These are phyloP conservation scores for Drosophila lowei DNA, from an alignment of 1,140 invertebrate species.

Conservation along the genomic window DNA sequence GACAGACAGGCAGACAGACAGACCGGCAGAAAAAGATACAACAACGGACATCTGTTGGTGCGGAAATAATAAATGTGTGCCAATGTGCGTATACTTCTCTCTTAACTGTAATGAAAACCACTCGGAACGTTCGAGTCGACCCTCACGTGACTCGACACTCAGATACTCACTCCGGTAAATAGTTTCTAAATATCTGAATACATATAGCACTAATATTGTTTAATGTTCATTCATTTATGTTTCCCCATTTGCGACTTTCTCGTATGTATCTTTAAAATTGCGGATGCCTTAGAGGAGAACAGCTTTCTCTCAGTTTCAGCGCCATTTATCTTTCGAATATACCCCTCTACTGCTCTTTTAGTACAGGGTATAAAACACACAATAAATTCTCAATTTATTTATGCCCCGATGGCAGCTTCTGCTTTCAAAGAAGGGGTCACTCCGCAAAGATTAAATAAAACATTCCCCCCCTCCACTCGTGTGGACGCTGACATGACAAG, in stretches of 20 bases:
- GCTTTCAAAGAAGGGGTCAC: neutral
- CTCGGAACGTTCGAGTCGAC: too few relatives aligned
- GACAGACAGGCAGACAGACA: neutral
- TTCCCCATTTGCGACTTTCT: too few relatives aligned
- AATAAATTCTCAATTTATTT: conserved; percentile 69
- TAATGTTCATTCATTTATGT: too few relatives aligned
- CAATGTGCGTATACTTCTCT: conserved; percentile 25
- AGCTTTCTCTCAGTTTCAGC: too few relatives aligned
- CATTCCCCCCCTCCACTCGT: conserved; percentile 9
- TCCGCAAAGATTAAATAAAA: conserved; percentile 36
- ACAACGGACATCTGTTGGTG: conserved; percentile 31
- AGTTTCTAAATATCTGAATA: too few relatives aligned
- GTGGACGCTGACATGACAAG: conserved; percentile 34
- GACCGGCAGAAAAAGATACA: neutral
- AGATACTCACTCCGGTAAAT: too few relatives aligned
- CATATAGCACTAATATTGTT: too few relatives aligned
- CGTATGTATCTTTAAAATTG: too few relatives aligned
- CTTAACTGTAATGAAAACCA: conserved; percentile 23
- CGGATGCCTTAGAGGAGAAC: too few relatives aligned
- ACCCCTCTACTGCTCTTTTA: neutral
- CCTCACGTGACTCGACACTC: too few relatives aligned
- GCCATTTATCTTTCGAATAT: too few relatives aligned
- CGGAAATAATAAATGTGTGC: conserved; percentile 29
- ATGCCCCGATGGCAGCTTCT: conserved; percentile 34
- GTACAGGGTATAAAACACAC: conserved; percentile 13